Percentiles rank a stretch among this genome's conserved stretches.
Conservation (phyloP, 2,888 invertebrate genomes). For the Cryptophagus acutangulus region DNA sequence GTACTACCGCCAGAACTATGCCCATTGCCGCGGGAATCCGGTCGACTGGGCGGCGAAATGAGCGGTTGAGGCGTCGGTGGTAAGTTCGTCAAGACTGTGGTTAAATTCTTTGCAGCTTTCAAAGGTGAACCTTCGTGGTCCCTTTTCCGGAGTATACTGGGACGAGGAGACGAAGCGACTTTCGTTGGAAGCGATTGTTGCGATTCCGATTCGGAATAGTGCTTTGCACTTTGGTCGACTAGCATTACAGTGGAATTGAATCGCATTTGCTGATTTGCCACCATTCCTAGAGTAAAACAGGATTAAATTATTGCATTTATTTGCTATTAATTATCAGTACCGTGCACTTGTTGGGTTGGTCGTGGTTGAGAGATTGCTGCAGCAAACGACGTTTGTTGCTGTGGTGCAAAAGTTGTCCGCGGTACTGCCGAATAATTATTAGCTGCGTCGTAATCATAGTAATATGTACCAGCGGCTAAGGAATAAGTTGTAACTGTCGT, state of each 20-base stretch:
- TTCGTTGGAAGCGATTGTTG: conserved; percentile 32
- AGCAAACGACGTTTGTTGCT: conserved; percentile 37
- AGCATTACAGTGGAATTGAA: conserved; percentile 49
- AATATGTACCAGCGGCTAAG: conserved; percentile 41
- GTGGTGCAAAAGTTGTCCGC: conserved; percentile 6
- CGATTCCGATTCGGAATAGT: conserved; percentile 22
- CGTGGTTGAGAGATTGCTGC: conserved; percentile 39
- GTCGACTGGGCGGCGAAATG: conserved; percentile 44
- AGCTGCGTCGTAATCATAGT: conserved; percentile 44
- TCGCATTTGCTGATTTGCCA: conserved; percentile 41
- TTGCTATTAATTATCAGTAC: conserved; percentile 12
- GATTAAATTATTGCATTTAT: background rate
- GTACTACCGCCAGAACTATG: conserved; percentile 65
- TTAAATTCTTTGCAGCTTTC: conserved; percentile 61
- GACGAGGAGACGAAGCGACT: conserved; percentile 59
- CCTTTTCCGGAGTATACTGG: conserved; percentile 82
- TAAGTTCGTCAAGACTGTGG: conserved; percentile 44
- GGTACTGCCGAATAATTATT: conserved; percentile 34
- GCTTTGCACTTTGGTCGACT: conserved; percentile 40
- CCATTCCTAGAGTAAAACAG: conserved; percentile 22
- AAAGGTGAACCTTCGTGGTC: conserved; percentile 72
- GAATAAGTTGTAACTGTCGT: conserved; percentile 40
- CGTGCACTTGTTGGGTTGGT: conserved; percentile 25
- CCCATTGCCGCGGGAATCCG: conserved; percentile 46
- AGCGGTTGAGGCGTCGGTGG: conserved; percentile 34